Base-by-base conservation (phyloP, 2,888 invertebrate species). In the Limnephilus rhombicus region DNA sequence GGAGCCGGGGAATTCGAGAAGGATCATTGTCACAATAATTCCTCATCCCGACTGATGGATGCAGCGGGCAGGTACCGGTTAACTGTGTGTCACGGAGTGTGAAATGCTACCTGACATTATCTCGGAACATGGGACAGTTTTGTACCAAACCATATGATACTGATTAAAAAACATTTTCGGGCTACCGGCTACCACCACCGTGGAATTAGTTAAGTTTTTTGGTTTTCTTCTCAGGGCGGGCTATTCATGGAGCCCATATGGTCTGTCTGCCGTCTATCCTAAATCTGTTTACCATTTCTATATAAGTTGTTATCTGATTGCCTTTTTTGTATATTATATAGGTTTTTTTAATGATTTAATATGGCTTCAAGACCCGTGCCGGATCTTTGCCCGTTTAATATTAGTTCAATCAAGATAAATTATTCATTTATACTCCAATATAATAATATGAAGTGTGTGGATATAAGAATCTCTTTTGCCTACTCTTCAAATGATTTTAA, bases 91-190 rank as follows among this genome's bases (percentile, higher is more conserved):
- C 82, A 15, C 81, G 81, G 41, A 45, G 92, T 92, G 92, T 92
- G 92, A 92, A 90, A 92, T 80, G 92, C 90, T 92, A 92, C 92
- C 92, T 92, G 92, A 85, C 92, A 41, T 92, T 91, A 91, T 91
- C 91, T 89, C 24, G 7, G 34, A 89, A 91, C 91, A 91, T 29
- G 91, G 87, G 91, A 91, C 91, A 91, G 91, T 91, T 91, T 91
- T 45, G 81, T 89, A 45, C 89, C 68, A 37, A 90, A 49, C 53
- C 83, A 90, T 82, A 83, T 53, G 90, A 90, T 85, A 90, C 85
- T 68, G 31, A 34, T 88, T 88, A 88, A 80, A 88, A 88, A 80
- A 88, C 88, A 88, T 68, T 68, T 88, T 68, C 80, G 34, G 68
- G 80, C 88, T 88, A 80, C 88, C 88, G 68, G 37, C 88, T 86